phyloP scores from a whole-genome alignment of 2,888 invertebrate genomes.

The Hyposoter didymator region DNA sequence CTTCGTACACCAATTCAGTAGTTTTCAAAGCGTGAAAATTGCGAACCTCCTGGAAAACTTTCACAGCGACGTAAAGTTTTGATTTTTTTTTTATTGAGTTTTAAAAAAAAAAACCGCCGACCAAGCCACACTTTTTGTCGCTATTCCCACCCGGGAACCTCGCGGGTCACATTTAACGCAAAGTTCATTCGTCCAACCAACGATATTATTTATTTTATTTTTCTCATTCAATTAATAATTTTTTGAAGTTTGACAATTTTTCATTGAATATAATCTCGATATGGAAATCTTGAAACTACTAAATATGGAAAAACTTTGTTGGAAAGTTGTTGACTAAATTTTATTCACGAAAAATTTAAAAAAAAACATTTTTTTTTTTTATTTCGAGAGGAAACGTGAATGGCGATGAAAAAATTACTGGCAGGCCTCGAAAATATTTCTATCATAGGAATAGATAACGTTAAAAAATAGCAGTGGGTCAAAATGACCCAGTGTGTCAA shows the following conservation, averaged over 20 bases:
- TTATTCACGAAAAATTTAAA: neutral
- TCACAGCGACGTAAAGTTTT: conserved; percentile 8
- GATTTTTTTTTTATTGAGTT: neutral
- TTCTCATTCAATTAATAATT: neutral
- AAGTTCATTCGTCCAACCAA: neutral
- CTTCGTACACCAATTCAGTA: conserved; percentile 44
- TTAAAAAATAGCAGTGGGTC: no score
- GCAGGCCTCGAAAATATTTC: no score
- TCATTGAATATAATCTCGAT: neutral
- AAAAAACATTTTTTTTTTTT: neutral
- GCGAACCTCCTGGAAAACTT: conserved; percentile 14
- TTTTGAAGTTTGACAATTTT: neutral
- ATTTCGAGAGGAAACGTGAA: no score
- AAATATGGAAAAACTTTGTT: neutral
- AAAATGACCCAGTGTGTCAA: no score
- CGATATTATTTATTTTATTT: neutral
- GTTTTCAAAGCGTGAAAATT: conserved; percentile 24
- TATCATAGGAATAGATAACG: no score
- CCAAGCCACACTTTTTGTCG: neutral
- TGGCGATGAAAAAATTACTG: no score
- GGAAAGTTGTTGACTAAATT: neutral
- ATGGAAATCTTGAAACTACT: neutral
- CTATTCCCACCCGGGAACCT: neutral
- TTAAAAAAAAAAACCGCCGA: neutral
- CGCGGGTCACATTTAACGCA: neutral